phyloP scores from a whole-genome alignment of 1,140 invertebrate species.

The Diprion similis region DNA sequence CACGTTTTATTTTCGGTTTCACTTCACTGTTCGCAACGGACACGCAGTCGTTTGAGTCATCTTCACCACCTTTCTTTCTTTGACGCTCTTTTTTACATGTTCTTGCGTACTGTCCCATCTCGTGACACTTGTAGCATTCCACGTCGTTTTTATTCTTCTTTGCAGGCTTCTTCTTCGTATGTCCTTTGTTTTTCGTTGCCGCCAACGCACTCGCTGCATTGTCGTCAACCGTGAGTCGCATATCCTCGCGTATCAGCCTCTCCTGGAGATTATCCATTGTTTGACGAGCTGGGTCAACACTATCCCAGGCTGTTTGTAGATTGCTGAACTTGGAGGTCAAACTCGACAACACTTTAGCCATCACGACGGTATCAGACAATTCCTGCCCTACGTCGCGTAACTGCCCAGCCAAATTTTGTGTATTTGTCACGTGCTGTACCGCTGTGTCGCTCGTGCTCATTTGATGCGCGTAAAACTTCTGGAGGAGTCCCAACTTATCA shows the following conservation, averaged over 20 bases:
- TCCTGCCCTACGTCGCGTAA: conserved; percentile 30
- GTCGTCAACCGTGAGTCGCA: not conserved
- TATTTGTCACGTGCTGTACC: conserved; percentile 18
- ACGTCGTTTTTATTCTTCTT: conserved; percentile 16
- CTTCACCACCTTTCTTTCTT: conserved; percentile 12
- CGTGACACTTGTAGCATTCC: conserved; percentile 11
- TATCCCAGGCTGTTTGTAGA: no score
- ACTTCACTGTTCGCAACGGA: conserved; percentile 8
- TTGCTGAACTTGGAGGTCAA: conserved; percentile 15
- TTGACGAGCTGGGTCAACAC: not conserved
- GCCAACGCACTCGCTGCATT: conserved; percentile 17
- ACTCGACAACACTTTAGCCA: conserved; percentile 35
- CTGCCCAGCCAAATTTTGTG: conserved; percentile 28
- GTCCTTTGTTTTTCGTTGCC: conserved; percentile 5
- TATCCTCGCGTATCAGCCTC: not conserved
- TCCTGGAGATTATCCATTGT: conserved; percentile 2
- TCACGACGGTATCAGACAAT: conserved; percentile 32
- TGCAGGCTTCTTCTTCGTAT: not conserved
- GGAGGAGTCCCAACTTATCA: conserved; percentile 11
- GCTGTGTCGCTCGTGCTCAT: conserved; percentile 28
- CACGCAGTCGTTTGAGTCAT: not conserved
- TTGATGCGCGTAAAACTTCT: conserved; percentile 10
- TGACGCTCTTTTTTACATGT: conserved; percentile 9
- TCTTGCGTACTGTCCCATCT: conserved; percentile 10
- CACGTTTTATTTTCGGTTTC: not conserved